Evolutionary conservation across 2,113 vertebrate species (phyloP), one percentile per base, ranked within the genome.

Genomic region (Pseudonaja textilis): DNA sequence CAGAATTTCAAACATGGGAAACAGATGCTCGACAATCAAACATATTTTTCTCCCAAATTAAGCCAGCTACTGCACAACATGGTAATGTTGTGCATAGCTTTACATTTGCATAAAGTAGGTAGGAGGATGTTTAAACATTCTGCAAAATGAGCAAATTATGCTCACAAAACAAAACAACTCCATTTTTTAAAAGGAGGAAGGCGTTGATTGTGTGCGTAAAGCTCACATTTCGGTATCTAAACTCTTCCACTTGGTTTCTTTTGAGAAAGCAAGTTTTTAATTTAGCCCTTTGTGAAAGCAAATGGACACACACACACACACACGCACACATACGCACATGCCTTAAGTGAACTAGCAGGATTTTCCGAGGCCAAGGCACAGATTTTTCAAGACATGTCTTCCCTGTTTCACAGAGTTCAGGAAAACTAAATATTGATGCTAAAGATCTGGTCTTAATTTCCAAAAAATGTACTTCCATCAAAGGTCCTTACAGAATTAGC

Each of bases 1-100:
- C 88, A 93, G 7, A 45, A 90, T 90, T 86, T 89, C 29, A 50
- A 39, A 39, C 4, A 12, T 29, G 55, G 86, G 74, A 93, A 94
- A 39, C 87, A 56, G 56, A 85, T 59, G 89, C 54, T 55, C 85
- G 55, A n/a, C 85, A 90, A 50, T 87, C 54, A 91, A 86, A 18
- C 45, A 52, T 8, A 5, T 61, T 91, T 59, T 85, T 23, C 29
- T 61, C 61, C 57, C 42, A 22, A 89, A 89, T 55, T 18, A 14
- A 90, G 4, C 85, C 29, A 56, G 45, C 55, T 61, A 26, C 47
- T 61, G 39, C 39, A n/a, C 54, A 86, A 69, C 23, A 61, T 12
- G 55, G 85, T 34, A 91, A 50, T 87, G 1, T 61, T 42, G 85
- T 18, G 90, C 85, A 34, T 39, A 61, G 34, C 14, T 1, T 18